Conservation (phyloP, 2,113 vertebrate species). For the Paratilapia polleni region DNA sequence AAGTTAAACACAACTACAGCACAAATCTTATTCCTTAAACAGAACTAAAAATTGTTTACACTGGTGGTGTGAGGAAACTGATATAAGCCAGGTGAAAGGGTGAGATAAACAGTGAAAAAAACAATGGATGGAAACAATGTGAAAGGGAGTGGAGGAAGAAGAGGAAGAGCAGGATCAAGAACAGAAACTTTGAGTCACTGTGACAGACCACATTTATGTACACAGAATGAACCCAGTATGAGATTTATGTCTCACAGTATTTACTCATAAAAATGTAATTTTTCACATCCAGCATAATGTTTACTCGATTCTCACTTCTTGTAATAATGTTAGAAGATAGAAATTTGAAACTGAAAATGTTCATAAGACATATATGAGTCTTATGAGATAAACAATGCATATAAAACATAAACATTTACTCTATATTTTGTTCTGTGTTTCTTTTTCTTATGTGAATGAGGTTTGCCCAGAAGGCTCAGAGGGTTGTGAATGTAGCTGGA, state of each 20-base stretch:
- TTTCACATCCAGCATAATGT: no score
- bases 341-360: no score
- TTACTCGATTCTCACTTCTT: no score
- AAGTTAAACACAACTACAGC: neutral
- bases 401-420: no score
- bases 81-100: neutral
- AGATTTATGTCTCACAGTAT: rapidly evolving
- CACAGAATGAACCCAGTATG: neutral
- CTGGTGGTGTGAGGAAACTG: neutral
- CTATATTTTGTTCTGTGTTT: no score
- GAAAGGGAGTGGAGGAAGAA: neutral
- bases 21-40: neutral
- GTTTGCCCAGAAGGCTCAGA: no score
- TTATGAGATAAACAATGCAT: no score
- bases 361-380: no score
- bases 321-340: no score
- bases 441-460: no score
- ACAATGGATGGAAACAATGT: neutral
- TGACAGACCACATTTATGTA: neutral
- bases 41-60: neutral
- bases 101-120: rapidly evolving
- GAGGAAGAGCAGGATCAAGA: neutral
- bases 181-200: rapidly evolving
- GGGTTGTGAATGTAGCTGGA: no score
- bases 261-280: no score